phyloP scores from a whole-genome alignment of 2,888 invertebrate genomes.

The Drosophila longiperda region DNA sequence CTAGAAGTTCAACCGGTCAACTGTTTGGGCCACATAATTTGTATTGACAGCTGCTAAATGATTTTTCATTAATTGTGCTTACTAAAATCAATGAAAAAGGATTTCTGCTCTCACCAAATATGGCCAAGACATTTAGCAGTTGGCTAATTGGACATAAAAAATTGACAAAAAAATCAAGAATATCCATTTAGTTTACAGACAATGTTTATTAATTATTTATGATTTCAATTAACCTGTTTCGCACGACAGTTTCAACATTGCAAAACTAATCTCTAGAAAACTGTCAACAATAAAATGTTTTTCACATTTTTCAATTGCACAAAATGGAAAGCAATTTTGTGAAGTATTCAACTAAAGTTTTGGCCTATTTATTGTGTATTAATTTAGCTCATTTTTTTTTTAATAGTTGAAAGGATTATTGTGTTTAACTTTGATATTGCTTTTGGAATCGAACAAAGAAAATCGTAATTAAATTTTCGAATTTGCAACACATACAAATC shows the following conservation, averaged over 20 bases:
- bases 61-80: constrained; percentile 32
- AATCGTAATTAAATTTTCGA: background rate
- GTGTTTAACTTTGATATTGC: background rate
- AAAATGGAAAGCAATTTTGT: background rate
- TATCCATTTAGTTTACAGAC: background rate
- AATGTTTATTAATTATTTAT: background rate
- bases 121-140: constrained; percentile 13
- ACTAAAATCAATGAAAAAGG: background rate
- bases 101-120: background rate
- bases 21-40: constrained; percentile 1
- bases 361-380: background rate
- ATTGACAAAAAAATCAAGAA: background rate
- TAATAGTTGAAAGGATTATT: background rate
- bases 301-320: background rate
- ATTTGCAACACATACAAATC: background rate
- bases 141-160: constrained; percentile 36
- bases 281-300: background rate
- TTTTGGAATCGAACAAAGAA: background rate
- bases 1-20: background rate
- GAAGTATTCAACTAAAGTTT: background rate
- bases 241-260: background rate
- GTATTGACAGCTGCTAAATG: constrained; percentile 40
- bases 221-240: background rate
- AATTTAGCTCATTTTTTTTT: background rate
- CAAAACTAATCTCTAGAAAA: background rate